phyloP scores from a whole-genome alignment of 1,140 invertebrate genomes.

The Drosophila cardini region DNA sequence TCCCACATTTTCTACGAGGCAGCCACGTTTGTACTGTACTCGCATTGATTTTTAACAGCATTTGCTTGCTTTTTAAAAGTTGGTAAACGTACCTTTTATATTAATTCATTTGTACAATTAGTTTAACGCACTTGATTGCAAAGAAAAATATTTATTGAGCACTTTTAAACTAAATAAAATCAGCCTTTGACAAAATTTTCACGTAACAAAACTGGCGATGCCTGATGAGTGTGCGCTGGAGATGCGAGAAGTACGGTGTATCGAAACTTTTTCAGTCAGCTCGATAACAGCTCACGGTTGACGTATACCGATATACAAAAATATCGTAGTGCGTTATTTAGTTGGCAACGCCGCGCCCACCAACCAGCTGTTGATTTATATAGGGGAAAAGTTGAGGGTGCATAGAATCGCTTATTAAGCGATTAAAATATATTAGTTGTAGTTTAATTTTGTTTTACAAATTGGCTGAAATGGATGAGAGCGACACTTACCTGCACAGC shows the following conservation, averaged over 20 bases:
- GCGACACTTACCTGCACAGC: conserved; percentile 55
- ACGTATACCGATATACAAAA: not conserved
- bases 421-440: conserved; percentile 1
- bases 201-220: conserved; percentile 74
- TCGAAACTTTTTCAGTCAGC: not conserved
- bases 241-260: conserved; percentile 18
- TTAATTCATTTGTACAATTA: conserved; percentile 75
- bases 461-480: conserved; percentile 59
- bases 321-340: not conserved
- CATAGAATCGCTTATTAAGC: conserved; percentile 8
- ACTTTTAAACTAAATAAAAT: conserved; percentile 61
- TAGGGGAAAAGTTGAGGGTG: not conserved
- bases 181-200: conserved; percentile 71
- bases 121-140: conserved; percentile 62
- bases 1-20: conserved; percentile 9
- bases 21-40: conserved; percentile 67
- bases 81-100: conserved; percentile 64
- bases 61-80: not conserved
- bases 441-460: conserved; percentile 5
- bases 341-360: conserved; percentile 21
- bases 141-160: conserved; percentile 47
- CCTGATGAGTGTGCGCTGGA: conserved; percentile 54
- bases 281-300: not conserved
- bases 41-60: conserved; percentile 19
- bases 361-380: conserved; percentile 45